A percentile compares a stretch with the other conserved stretches of the same genome.
Conservation (phyloP, 1,140 invertebrate species). For the Rhopalosiphum maidis region DNA sequence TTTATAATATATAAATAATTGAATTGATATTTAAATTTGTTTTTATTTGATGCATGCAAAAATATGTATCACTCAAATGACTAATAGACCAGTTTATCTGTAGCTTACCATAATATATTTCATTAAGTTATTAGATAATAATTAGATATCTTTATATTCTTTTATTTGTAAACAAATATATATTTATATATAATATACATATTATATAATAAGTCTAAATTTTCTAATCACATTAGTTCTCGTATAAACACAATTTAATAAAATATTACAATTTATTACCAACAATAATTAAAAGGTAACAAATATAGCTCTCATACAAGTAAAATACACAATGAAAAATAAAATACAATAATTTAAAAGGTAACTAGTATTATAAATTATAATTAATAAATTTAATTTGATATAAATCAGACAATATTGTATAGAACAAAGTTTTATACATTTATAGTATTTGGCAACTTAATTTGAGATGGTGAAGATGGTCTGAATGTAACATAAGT, state of each 20-base stretch:
- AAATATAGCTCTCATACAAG: neutral
- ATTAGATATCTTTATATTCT: neutral
- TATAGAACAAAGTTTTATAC: neutral
- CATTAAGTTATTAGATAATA: neutral
- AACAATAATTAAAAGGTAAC: conserved; percentile 41
- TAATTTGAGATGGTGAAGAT: neutral
- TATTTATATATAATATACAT: neutral
- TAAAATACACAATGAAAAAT: neutral
- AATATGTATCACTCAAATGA: no score
- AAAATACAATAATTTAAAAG: conserved; percentile 18
- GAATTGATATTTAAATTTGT: neutral
- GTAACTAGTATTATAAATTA: conserved; percentile 24
- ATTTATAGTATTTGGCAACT: conserved; percentile 8
- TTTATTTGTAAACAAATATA: neutral
- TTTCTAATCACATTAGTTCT: neutral
- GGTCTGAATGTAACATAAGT: conserved; percentile 78
- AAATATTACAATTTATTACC: neutral
- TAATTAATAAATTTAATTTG: conserved; percentile 6
- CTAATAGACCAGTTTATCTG: no score
- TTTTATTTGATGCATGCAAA: neutral
- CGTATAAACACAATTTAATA: neutral
- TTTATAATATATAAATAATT: conserved; percentile 4
- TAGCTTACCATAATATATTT: no score
- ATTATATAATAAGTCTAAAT: neutral
- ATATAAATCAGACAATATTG: neutral